Evolutionary conservation across 2,113 vertebrate species (phyloP), one percentile per base, ranked within the genome.

Genomic region (Equus przewalskii): DNA sequence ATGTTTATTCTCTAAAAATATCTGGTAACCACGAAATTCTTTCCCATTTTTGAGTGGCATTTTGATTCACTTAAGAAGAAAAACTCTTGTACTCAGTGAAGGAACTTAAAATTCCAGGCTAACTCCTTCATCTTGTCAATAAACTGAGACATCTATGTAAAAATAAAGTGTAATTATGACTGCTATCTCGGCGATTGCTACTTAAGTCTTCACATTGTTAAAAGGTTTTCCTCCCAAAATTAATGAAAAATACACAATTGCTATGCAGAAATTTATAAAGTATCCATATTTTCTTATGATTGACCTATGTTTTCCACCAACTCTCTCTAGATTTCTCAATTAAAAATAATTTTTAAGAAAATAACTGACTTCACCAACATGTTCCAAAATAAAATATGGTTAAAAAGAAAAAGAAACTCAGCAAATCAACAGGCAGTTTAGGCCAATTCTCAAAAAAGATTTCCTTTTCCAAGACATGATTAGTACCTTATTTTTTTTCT

Each of bases 331-430:
- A 80, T 75, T 86, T 70, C 73, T 94, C 89, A 94, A 79, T 51
- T 89, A 81, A 79, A 97, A 96, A 51, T 88, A 96, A 69, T 79
- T 75, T 92, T 89, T 56, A 80, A 84, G 65, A 75, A 94, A 91
- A 76, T 76, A 84, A 83, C 9, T 72, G 60, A 93, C 14, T 56
- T 89, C 1, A 41, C 26, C 33, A 86, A 86, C 7, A 81, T 24
- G 49, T 65, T 49, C 22, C 30, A 84, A 70, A 95, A 56, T 49
- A 93, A 97, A 89, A 76, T 56, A 87, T 19, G 21, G 8, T 8
- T 76, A 83, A 58, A 54, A 80, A 72, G 36, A 44, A 79, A 65
- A 79, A 89, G 73, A 58, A 56, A 84, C 78, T 79, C 19, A 86
- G 60, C 19, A 62, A 87, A 78, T 56, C 62, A 58, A 67, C 11